Evolutionary conservation across 2,888 invertebrate species (phyloP), one percentile per base, ranked within the genome.

Genomic region (Orthosia gothica): DNA sequence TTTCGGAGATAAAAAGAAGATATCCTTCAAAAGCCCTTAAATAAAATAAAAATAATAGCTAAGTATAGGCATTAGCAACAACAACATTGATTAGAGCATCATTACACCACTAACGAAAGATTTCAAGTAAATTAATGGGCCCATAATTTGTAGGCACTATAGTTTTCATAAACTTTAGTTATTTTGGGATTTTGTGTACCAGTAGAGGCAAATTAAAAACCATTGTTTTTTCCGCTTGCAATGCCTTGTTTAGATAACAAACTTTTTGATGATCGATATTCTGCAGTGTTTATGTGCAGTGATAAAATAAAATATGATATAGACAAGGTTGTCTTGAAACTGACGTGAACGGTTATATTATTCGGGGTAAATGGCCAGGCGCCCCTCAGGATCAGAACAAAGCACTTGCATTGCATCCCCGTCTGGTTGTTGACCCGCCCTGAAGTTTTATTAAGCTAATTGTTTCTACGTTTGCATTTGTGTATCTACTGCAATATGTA

Each of bases 401-500:
- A 94, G 94, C 89, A 83, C 85, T 88, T 83, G 79, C 84, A 84
- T 83, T 89, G 88, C 90, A 90, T 89, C 92, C 91, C 90, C 71
- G 95, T 95, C 95, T 95, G 95, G 95, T 89, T 94, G 90, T 94
- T 95, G 95, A 95, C 94, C 95, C 70, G 85, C 70, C 79, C 69
- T 81, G 79, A 84, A 84, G 82, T 88, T 86, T 74, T 74, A 79
- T 79, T 79, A 68, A 70, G 79, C 50, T 81, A 70, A 72, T 76
- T 74, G 65, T 67, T 65, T 74, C 65, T 81, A 61, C 32, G 45
- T 59, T 72, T 76, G 45, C 47, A 57, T 45, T 66, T 63, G 26
- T 62, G 13, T 26, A 45, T 70, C 16, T 57, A 5, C 15, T 74
- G 15, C 13, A 23, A 64, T 52, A 18, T 12, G 16, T 40, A 61